Percentiles rank a stretch among this genome's conserved stretches.
These are phyloP conservation scores for Fukomys damarensis DNA, from an alignment of 2,113 vertebrate species.

Conservation along the genomic window DNA sequence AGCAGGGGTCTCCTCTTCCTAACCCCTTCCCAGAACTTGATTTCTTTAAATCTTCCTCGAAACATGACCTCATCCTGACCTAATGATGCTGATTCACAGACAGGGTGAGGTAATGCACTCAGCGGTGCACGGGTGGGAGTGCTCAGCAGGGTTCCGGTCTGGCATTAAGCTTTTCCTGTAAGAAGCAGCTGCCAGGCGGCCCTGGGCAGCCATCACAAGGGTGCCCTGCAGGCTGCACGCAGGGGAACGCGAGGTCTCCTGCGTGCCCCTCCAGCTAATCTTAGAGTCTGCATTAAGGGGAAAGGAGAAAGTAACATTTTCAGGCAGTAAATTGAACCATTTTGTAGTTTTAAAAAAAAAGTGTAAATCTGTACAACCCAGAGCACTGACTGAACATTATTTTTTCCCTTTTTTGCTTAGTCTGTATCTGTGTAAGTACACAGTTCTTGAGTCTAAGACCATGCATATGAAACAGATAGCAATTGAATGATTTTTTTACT, in stretches of 20 bases:
- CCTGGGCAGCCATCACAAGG: conserved; percentile 21
- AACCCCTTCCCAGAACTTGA: conserved; percentile 75
- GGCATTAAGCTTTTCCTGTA: conserved; percentile 87
- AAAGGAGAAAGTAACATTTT: conserved; percentile 28
- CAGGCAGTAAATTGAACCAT: not conserved
- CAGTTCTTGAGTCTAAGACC: not conserved
- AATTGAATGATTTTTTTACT: not conserved
- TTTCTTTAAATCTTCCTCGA: conserved; percentile 75
- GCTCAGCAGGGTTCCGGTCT: conserved; percentile 82
- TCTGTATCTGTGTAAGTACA: no score
- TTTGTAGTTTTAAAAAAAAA: not conserved
- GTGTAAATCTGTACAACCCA: not conserved
- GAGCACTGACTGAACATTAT: no score
- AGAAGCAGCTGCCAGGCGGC: conserved; percentile 75
- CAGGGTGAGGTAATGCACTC: conserved; percentile 86
- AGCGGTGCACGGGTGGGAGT: conserved; percentile 77
- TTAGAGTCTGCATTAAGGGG: conserved; percentile 25
- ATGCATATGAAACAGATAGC: not conserved
- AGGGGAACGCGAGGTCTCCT: conserved; percentile 54
- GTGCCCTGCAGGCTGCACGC: conserved; percentile 69
- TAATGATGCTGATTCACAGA: conserved; percentile 89
- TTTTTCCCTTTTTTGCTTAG: not conserved
- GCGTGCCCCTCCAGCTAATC: not conserved
- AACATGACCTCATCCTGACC: conserved; percentile 86
- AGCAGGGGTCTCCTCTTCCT: conserved; percentile 44